These are phyloP conservation scores for Galendromus occidentalis DNA, from an alignment of 1,140 invertebrate species.

Conservation along the genomic window DNA sequence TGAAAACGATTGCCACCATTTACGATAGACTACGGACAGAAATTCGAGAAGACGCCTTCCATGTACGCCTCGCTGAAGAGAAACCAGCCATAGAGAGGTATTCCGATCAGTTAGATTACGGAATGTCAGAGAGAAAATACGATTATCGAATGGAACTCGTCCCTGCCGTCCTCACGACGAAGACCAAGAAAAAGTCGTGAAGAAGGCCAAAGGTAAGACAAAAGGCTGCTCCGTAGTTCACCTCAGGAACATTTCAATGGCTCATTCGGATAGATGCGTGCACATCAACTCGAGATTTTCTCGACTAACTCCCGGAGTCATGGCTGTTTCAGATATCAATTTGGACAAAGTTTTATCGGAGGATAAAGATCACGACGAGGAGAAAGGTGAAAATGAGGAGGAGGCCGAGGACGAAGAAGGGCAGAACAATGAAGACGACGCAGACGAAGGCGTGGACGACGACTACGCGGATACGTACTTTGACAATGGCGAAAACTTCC, in stretches of 20 bases:
- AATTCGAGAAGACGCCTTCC: conserved; percentile 1
- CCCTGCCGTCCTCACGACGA: neutral
- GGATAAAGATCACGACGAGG: neutral
- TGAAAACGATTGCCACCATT: neutral
- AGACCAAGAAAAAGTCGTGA: neutral
- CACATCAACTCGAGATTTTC: neutral
- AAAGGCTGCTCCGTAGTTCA: too few relatives aligned
- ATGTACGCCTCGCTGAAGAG: neutral
- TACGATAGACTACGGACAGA: neutral
- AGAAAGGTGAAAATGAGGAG: neutral
- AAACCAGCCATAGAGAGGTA: conserved; percentile 1
- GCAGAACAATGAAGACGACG: neutral
- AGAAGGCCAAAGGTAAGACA: neutral
- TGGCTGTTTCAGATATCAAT: neutral
- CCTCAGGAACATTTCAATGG: neutral
- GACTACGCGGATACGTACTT: conserved; percentile 9
- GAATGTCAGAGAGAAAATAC: neutral
- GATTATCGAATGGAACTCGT: neutral
- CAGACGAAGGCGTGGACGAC: neutral
- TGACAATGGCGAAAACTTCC: conserved; percentile 2
- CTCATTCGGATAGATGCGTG: too few relatives aligned
- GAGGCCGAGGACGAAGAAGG: neutral
- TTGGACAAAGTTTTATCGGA: conserved; percentile 1
- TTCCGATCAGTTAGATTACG: neutral
- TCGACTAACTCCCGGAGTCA: neutral